Evolutionary conservation across 2,797 vertebrate genomes (phyloP), one percentile per base, ranked within the genome.

Genomic region (Bufotes viridis): DNA sequence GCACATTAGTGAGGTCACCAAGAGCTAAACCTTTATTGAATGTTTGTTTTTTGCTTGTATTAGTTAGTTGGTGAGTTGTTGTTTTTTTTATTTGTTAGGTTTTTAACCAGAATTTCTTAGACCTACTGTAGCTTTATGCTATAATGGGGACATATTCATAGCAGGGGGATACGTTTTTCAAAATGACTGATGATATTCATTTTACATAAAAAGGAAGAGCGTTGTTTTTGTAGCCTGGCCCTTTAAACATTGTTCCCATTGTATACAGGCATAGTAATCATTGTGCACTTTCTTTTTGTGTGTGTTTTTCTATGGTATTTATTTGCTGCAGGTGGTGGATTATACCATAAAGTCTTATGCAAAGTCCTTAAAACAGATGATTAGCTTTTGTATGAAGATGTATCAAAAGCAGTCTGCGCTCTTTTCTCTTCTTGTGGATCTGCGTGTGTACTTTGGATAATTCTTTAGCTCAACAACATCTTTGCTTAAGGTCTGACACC

Each of bases 321-420:
- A 79, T 86, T 65, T 60, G 49, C 60, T 18, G 78, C 85, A 86
- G 85, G 78, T 80, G 85, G 78, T 9, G 67, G 26, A 78, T 76
- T 65, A 74, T 15, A 80, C 49, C 42, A 86, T 42, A 80, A 80
- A 58, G 61, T 70, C 78, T 86, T 86, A 86, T 86, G 85, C 85
- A 86, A 86, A 86, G 85, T 80, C 76, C 29, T 67, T 70, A 70
- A 86, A 70, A 80, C 85, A 86, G 76, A 86, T 79, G 84, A 53
- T 79, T 75, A 51, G 61, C 84, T 80, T 58, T 78, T 72, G 63
- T 86, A 80, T 53, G 57, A 60, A 78, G 75, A 61, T 53, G 26
- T 78, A 57, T 80, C 78, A 80, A 70, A 80, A 67, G 85, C 18
- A 29, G 65, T 78, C 57, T 55, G 63, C 78, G 63, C 9, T 29